These are phyloP conservation scores for Mystacornis crossleyi DNA, from an alignment of 2,113 vertebrate genomes.

Conservation along the genomic window DNA sequence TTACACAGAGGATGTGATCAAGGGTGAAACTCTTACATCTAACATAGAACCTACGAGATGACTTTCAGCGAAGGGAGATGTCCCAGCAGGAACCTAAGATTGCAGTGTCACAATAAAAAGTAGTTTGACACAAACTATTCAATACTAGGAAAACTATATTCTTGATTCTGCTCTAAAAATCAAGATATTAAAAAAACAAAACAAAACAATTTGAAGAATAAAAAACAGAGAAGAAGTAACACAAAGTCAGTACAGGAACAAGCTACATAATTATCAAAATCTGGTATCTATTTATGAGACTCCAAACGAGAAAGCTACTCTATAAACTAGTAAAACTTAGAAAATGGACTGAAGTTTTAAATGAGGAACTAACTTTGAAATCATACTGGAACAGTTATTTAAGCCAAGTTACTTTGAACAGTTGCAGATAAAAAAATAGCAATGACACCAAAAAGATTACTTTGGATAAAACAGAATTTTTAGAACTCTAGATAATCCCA, in stretches of 20 bases:
- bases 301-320: not conserved
- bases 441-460: not conserved
- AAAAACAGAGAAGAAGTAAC: not conserved
- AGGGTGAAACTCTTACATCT: not conserved
- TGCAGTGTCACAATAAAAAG: not conserved
- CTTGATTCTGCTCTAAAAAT: not conserved
- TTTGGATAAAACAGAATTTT: not conserved
- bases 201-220: not conserved
- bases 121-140: not conserved
- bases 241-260: not conserved
- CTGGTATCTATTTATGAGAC: not conserved
- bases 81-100: not conserved
- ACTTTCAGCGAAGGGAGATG: not conserved
- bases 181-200: not conserved
- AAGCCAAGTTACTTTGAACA: not conserved
- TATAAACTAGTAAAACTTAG: not conserved
- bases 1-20: fast-evolving
- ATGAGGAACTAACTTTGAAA: not conserved
- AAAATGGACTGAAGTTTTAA: not conserved
- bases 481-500: not conserved
- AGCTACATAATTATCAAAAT: not conserved
- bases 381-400: not conserved
- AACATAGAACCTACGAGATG: not conserved
- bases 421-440: not conserved
- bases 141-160: not conserved